phyloP scores from a whole-genome alignment of 2,797 vertebrate species.

The Iguana delicatissima region DNA sequence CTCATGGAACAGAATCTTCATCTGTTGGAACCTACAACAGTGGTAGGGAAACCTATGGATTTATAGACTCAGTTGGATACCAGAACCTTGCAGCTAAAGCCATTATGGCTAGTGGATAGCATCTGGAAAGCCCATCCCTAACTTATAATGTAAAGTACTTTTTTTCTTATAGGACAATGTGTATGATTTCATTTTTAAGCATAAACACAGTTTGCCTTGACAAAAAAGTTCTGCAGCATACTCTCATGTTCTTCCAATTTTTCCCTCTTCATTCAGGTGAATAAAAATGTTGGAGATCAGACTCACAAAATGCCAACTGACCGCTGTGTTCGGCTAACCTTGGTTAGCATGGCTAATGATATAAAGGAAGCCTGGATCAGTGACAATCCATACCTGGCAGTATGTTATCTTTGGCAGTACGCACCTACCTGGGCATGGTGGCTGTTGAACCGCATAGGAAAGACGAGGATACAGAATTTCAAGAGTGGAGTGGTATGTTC shows the following conservation, averaged over 20 bases:
- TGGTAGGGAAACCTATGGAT: not conserved
- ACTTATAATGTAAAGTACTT: not conserved
- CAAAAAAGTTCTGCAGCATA: not conserved
- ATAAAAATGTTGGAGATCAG: constrained; percentile 79
- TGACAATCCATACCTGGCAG: constrained; percentile 86
- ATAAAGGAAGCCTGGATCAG: constrained; percentile 94
- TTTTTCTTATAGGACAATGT: no score
- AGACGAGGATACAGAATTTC: constrained; percentile 90
- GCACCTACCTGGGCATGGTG: constrained; percentile 87
- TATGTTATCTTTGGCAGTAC: constrained; percentile 92
- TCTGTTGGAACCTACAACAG: not conserved
- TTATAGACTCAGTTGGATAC: not conserved
- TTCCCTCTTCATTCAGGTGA: constrained; percentile 70
- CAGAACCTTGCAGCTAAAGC: not conserved
- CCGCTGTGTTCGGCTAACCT: constrained; percentile 88
- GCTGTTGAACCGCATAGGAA: constrained; percentile 82
- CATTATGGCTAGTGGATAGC: not conserved
- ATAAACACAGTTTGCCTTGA: no score
- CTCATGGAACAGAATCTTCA: not conserved
- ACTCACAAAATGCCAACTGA: constrained; percentile 90
- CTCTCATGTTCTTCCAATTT: not conserved
- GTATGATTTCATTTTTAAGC: not conserved
- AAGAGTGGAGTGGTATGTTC: constrained; percentile 89
- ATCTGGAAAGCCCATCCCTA: no score
- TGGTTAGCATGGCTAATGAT: constrained; percentile 87